Evolutionary conservation across 1,140 invertebrate species (phyloP).

Genomic region (Maniola jurtina): DNA sequence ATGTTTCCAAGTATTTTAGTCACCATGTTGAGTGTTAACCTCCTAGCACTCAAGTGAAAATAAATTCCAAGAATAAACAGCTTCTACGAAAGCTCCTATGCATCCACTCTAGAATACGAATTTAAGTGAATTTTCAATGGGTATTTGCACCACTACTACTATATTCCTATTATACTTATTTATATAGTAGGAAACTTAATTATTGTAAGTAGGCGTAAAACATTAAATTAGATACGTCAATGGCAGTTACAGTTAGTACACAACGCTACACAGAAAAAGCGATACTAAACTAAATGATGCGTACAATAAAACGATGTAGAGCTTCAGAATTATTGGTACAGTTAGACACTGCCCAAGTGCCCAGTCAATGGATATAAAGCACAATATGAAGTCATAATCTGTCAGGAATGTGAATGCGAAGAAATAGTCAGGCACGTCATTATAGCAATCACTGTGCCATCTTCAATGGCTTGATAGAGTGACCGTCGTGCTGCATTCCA

Average conservation of each 20-base stretch:
- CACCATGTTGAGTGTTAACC: no score
- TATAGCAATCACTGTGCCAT: slow-evolving; percentile 32
- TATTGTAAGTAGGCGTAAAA: neutral
- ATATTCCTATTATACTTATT: no score
- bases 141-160: no score
- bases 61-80: no score
- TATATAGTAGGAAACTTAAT: neutral
- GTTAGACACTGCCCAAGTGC: slow-evolving; percentile 7
- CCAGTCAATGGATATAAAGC: slow-evolving; percentile 27
- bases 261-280: neutral
- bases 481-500: slow-evolving; percentile 42
- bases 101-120: no score
- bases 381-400: slow-evolving; percentile 30
- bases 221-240: slow-evolving; percentile 4
- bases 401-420: slow-evolving; percentile 33
- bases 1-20: no score
- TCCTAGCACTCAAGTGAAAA: no score
- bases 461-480: slow-evolving; percentile 24
- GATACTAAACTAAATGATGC: slow-evolving; percentile 8
- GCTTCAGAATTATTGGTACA: slow-evolving; percentile 23
- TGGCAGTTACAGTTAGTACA: neutral
- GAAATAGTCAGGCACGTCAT: slow-evolving; percentile 33
- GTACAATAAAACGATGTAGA: slow-evolving; percentile 9
- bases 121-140: neutral
- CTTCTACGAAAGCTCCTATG: no score